Conservation (phyloP, 2,113 vertebrate genomes). For the Sapayoa aenigma region DNA sequence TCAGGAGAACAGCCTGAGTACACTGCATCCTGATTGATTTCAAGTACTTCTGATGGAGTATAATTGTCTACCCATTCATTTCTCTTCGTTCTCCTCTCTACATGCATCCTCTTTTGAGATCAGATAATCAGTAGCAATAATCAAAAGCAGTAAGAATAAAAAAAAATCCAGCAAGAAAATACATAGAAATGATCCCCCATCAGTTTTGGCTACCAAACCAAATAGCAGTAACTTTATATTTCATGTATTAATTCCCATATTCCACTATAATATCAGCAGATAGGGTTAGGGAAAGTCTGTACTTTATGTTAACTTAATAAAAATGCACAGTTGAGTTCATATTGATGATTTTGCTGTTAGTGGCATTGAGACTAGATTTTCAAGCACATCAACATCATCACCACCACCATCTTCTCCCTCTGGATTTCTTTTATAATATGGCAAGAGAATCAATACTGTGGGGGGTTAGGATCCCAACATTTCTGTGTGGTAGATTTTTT, state of each 20-base stretch:
- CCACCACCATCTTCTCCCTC: neutral
- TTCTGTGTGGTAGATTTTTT: neutral
- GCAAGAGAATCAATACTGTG: neutral
- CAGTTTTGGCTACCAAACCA: neutral
- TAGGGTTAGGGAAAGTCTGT: neutral
- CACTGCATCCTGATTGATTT: slow-evolving; percentile 45
- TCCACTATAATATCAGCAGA: neutral
- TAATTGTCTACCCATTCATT: slow-evolving; percentile 48
- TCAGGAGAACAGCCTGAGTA: neutral
- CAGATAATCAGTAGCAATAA: slow-evolving; percentile 22
- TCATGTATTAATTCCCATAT: neutral
- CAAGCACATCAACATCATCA: neutral
- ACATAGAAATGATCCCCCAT: neutral
- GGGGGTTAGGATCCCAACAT: neutral
- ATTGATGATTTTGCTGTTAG: neutral
- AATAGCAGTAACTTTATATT: neutral
- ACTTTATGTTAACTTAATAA: neutral
- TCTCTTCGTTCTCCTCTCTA: slow-evolving; percentile 11
- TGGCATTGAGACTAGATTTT: neutral
- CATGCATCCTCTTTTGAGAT: neutral
- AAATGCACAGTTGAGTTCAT: neutral
- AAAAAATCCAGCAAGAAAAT: neutral
- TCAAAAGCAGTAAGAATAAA: neutral
- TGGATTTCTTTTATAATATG: neutral
- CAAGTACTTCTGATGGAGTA: slow-evolving; percentile 21